Conservation (phyloP, 2,888 invertebrate species). For the Acanthacorydalis orientalis region DNA sequence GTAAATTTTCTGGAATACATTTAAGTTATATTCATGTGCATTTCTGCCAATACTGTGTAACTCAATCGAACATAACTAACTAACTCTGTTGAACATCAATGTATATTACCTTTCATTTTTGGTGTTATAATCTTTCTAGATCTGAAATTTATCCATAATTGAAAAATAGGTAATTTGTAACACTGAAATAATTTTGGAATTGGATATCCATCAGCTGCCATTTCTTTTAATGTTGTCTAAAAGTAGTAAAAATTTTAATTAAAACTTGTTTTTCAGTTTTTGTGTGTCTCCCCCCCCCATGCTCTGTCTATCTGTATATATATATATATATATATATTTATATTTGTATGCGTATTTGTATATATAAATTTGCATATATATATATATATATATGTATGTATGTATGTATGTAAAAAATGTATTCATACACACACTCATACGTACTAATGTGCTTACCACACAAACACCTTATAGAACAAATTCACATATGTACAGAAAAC, state of each 20-base stretch:
- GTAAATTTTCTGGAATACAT: neutral
- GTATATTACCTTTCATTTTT: constrained; percentile 13
- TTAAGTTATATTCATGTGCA: neutral
- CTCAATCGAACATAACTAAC: neutral
- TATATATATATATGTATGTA: no score
- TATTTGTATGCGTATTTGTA: no score
- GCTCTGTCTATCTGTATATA: no score
- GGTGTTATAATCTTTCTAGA: constrained; percentile 17
- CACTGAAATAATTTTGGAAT: constrained; percentile 22
- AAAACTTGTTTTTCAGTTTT: neutral
- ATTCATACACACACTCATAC: no score
- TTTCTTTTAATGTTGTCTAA: constrained; percentile 15
- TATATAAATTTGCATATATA: no score
- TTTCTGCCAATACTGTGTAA: neutral
- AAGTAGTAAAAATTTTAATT: neutral
- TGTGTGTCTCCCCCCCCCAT: no score
- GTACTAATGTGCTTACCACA: no score
- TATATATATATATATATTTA: no score
- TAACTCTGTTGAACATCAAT: neutral
- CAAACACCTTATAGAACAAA: no score
- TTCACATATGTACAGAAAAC: no score
- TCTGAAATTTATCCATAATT: constrained; percentile 22
- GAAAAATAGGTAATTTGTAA: constrained; percentile 22
- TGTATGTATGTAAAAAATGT: no score
- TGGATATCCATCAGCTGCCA: constrained; percentile 24